Percentiles rank a stretch among this genome's conserved stretches.
phyloP scores from a whole-genome alignment of 2,113 vertebrate genomes.

The Tichodroma muraria region DNA sequence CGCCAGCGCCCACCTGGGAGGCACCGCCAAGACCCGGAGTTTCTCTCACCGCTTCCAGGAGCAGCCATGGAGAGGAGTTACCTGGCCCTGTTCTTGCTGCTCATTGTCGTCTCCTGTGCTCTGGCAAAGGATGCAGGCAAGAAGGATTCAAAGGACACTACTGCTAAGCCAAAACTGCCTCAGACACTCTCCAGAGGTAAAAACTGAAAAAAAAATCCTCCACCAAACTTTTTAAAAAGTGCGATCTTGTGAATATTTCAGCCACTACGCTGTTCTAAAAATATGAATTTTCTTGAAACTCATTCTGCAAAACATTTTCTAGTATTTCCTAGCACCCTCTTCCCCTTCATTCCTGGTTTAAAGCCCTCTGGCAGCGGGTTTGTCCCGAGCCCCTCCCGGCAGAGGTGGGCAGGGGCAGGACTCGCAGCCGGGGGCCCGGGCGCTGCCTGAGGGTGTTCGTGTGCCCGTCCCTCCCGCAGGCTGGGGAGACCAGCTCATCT shows the following conservation, averaged over 20 bases:
- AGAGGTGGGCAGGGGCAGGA: neutral
- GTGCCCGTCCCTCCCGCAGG: constrained; percentile 63
- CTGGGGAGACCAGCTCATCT: constrained; percentile 92
- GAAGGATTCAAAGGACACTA: constrained; percentile 60
- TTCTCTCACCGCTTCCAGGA: constrained; percentile 4
- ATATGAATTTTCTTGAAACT: neutral
- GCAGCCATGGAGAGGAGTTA: constrained; percentile 76
- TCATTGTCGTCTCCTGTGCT: constrained; percentile 71
- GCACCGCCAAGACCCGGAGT: accelerated
- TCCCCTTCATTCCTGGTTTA: neutral
- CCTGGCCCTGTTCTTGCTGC: constrained; percentile 73
- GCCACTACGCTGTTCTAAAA: neutral
- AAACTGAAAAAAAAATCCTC: neutral
- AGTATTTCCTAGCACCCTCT: neutral
- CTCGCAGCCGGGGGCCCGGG: accelerated
- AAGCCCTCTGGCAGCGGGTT: neutral
- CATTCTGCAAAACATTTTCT: neutral
- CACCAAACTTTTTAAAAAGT: neutral
- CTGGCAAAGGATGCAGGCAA: constrained; percentile 74
- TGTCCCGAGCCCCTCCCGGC: too few species aligned
- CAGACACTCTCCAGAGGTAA: constrained; percentile 94
- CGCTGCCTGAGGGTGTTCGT: neutral
- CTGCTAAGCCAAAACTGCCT: constrained; percentile 67
- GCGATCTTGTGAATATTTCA: neutral
- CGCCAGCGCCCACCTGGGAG: neutral